Evolutionary conservation across 2,888 invertebrate species (phyloP), one percentile per base, ranked within the genome.

Genomic region (Ptycholaimellus sp.): DNA sequence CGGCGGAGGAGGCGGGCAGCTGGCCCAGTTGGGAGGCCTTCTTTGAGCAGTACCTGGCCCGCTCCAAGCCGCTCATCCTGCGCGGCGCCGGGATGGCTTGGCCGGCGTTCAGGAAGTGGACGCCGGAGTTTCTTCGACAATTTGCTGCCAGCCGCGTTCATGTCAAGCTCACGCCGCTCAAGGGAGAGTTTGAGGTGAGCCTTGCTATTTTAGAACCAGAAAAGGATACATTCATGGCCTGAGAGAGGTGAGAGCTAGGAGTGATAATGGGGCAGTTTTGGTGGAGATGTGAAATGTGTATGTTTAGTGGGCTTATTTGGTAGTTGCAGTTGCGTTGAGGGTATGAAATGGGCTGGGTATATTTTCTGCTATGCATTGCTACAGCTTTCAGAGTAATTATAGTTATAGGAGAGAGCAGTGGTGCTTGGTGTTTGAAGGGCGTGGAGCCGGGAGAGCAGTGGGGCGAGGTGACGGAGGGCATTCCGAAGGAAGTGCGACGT

Each of bases 21-120:
- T 4, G 7, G 19, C 33, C 31, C 19, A 23, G 25, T n/a, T 4
- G 9, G 5, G 3, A 3, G 9, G 13, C 14, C 16, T 37, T 37
- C 30, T 37, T 14, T 5, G 6, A 13, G 3, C 17, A 18, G 9
- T 37, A 14, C 29, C 18, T 37, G 9, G 11, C 22, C 16, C 4
- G 19, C n/a, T 28, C 29, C 6, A 53, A 49, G 37, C 59, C 59
- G 19, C 53, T 58, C 2, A 50, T 59, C 13, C 46, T 59, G 20
- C 47, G 46, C 40, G 46, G 46, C 37, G 53, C 49, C 9, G 43
- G 46, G 11, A 29, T 40, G 5, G 18, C 44, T 19, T 59, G 59
- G 59, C 37, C 46, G 28, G 57, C 56, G 17, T 40, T 52, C 18
- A 27, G 29, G 17, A 52, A 54, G 38, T 59, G 59, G 58, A 52